Percentiles rank a stretch among this genome's conserved stretches.
Evolutionary conservation across 2,888 invertebrate genomes (phyloP).

Genomic region (Ophioninae sp.): DNA sequence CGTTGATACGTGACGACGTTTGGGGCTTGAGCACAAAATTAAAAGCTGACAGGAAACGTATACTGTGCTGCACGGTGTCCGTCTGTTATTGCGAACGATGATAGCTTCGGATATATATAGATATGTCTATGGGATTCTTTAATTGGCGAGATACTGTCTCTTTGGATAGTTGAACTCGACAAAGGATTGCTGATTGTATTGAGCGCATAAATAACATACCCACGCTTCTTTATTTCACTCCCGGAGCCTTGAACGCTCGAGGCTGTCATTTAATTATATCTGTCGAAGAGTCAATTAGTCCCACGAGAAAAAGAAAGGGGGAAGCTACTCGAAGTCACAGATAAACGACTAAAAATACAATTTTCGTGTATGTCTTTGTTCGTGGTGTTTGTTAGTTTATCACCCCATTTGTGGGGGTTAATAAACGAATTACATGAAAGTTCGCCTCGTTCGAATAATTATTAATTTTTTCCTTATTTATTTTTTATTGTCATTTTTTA

Average conservation of each 20-base stretch:
- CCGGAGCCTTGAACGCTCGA: slow-evolving; percentile 46
- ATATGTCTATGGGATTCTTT: slow-evolving; percentile 7
- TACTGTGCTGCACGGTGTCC: slow-evolving; percentile 45
- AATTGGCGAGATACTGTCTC: slow-evolving; percentile 39
- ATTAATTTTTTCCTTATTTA: neutral
- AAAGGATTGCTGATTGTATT: slow-evolving; percentile 33
- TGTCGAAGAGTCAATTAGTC: slow-evolving; percentile 13
- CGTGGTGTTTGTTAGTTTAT: neutral
- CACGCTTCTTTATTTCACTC: slow-evolving; percentile 14
- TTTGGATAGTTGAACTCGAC: slow-evolving; percentile 17
- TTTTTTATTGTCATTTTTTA: neutral
- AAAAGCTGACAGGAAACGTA: slow-evolving; percentile 29
- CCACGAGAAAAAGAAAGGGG: slow-evolving; percentile 2
- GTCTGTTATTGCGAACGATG: slow-evolving; percentile 61
- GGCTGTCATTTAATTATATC: slow-evolving; percentile 36
- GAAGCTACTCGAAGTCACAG: neutral
- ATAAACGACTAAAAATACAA: neutral
- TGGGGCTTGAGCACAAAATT: slow-evolving; percentile 26
- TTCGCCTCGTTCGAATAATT: neutral
- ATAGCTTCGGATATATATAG: slow-evolving; percentile 43
- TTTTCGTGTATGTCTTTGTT: neutral
- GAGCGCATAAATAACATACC: slow-evolving; percentile 1
- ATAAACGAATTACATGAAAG: neutral
- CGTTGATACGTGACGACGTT: slow-evolving; percentile 5
- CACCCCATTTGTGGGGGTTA: neutral